Percentiles rank a stretch among this genome's conserved stretches.
Conservation (phyloP, 2,797 vertebrate genomes). For the Clarias laeviceps region DNA sequence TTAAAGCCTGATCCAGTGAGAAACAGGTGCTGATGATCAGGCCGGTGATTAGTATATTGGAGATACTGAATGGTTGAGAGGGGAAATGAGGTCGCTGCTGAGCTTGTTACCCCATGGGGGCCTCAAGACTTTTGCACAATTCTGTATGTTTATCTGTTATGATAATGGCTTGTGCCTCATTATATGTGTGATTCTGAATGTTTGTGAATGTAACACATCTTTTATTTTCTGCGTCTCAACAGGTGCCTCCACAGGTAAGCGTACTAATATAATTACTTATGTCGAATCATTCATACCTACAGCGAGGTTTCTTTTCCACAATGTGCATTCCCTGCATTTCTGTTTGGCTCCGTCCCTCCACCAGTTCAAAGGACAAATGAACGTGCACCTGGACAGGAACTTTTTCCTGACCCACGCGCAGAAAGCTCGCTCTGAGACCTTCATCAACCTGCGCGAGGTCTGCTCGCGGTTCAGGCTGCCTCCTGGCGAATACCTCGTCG, state of each 20-base stretch:
- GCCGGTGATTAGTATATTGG: too few species aligned
- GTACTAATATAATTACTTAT: background rate
- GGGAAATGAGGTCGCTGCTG: too few species aligned
- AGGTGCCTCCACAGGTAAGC: constrained; percentile 75
- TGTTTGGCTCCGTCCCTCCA: constrained; percentile 25
- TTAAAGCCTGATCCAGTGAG: too few species aligned
- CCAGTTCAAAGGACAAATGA: constrained; percentile 70
- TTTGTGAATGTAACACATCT: background rate
- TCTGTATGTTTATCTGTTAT: background rate
- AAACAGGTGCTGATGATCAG: too few species aligned
- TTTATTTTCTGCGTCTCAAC: constrained; percentile 39
- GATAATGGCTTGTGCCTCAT: background rate
- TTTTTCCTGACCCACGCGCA: constrained; percentile 79
- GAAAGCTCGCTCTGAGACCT: constrained; percentile 73
- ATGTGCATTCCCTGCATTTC: background rate
- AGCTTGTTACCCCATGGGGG: too few species aligned
- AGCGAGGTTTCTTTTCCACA: background rate
- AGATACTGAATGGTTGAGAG: too few species aligned
- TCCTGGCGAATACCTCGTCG: constrained; percentile 82
- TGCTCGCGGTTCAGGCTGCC: constrained; percentile 78
- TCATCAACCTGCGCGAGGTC: constrained; percentile 84
- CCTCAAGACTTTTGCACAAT: too few species aligned
- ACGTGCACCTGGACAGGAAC: constrained; percentile 75
- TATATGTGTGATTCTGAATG: too few species aligned
- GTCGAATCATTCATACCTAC: background rate